Conservation (phyloP, 2,113 vertebrate species). For the Bolborhynchus lineola region DNA sequence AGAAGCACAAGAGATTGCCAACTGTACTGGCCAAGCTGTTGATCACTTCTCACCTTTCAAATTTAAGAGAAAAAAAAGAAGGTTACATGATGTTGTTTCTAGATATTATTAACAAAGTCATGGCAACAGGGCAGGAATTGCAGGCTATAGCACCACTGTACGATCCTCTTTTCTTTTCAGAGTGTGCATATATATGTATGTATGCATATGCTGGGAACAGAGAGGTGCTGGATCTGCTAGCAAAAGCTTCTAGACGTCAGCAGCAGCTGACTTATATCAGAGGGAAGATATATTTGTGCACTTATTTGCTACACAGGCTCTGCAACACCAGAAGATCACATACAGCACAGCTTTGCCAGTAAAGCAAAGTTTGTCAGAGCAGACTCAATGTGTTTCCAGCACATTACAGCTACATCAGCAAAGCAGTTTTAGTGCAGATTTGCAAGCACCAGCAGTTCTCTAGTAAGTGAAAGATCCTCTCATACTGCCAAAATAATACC, state of each 20-base stretch:
- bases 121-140: not conserved
- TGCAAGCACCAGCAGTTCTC: slow-evolving; percentile 46
- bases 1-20: not conserved
- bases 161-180: not conserved
- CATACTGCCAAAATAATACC: slow-evolving; percentile 2
- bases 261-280: not conserved
- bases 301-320: not conserved
- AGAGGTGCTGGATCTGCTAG: not conserved
- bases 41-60: not conserved
- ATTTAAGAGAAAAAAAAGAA: not conserved
- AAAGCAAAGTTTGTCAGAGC: not conserved
- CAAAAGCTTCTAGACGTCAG: not conserved
- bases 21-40: not conserved
- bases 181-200: rapidly evolving
- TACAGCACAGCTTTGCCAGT: not conserved
- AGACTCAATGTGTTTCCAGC: not conserved
- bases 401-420: not conserved
- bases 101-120: not conserved
- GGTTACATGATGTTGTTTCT: not conserved
- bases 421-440: not conserved
- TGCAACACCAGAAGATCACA: not conserved
- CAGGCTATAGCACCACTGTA: not conserved
- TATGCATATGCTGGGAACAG: not conserved
- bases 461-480: slow-evolving; percentile 14
- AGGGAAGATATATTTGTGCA: not conserved